Evolutionary conservation across 1,140 invertebrate genomes (phyloP).

Genomic region (Laupala kohalensis): DNA sequence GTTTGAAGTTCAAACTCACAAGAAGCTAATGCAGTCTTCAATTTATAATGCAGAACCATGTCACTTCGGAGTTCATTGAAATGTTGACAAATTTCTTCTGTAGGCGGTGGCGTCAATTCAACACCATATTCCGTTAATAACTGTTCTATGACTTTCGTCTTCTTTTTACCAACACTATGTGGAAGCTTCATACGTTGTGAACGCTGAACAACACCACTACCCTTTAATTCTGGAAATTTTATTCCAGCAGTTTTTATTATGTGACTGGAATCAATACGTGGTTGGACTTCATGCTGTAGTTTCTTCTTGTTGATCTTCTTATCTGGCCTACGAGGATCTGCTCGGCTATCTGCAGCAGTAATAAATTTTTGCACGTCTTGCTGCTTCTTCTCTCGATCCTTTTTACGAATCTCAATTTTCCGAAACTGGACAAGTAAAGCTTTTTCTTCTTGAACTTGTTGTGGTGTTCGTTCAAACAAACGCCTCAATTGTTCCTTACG

Average conservation of each 20-base stretch:
- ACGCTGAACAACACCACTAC: constrained; percentile 73
- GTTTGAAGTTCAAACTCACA: constrained; percentile 94
- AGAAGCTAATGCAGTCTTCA: constrained; percentile 76
- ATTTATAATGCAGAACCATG: constrained; percentile 86
- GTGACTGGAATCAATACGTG: constrained; percentile 58
- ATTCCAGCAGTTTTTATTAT: constrained; percentile 80
- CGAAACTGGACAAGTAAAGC: constrained; percentile 77
- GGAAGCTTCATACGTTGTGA: constrained; percentile 94
- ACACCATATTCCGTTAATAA: constrained; percentile 53
- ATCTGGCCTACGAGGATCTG: constrained; percentile 41
- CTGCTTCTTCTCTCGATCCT: constrained; percentile 92
- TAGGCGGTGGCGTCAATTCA: constrained; percentile 86
- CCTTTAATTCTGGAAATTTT: constrained; percentile 90
- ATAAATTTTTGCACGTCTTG: constrained; percentile 97
- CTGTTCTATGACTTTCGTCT: constrained; percentile 90
- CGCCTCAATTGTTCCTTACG: constrained; percentile 88
- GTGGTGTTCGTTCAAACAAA: constrained; percentile 82
- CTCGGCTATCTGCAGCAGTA: constrained; percentile 68
- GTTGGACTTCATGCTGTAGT: constrained; percentile 51
- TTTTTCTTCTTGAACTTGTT: constrained; percentile 95
- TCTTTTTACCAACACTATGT: constrained; percentile 87
- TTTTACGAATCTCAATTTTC: constrained; percentile 95
- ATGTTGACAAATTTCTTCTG: constrained; percentile 81
- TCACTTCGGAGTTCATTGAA: constrained; percentile 97
- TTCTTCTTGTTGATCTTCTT: constrained; percentile 56